Evolutionary conservation across 1,140 invertebrate genomes (phyloP), one percentile per base, ranked within the genome.

Genomic region (Coenobita brevimanus): DNA sequence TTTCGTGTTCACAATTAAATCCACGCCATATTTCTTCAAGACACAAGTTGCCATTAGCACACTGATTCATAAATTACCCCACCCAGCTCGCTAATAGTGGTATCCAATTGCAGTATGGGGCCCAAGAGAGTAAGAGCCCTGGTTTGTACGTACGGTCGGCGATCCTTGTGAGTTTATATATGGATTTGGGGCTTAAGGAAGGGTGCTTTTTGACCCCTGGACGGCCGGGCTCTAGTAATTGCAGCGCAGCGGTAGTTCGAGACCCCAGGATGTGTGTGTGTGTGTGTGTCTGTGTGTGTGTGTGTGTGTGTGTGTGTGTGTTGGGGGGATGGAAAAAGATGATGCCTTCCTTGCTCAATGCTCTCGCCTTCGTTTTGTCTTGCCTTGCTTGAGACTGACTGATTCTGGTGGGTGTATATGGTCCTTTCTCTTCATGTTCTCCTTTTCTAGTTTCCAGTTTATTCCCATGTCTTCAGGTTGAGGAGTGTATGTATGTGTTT

Each of bases 11-110:
- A 80, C 76, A 81, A 71, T 80, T 80, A 80, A 76, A 80, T 81
- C 30, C 69, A 81, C 54, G 85, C 60, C 75, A 80, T 87, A 81
- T 71, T 62, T 87, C 85, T 30, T 57, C 67, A 41, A 87, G 73
- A 81, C 79, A 71, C 71, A 87, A 87, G 85, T 71, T 71, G 67
- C 76, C 36, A 87, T 80, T 81, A 87, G 57, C 54, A 24, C 41
- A 54, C 75, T 27, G 85, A 87, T 87, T 87, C 85, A 87, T 87
- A 87, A 87, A 87, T 87, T 87, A 87, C 85, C 67, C 38, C 78
- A 80, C 67, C 30, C 41, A 79, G 67, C 6, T 81, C 54, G 85
- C 85, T 87, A 87, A 87, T 87, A 73, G 85, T 81, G 38, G 76
- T 80, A 87, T 71, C 85, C 85, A 80, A 87, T 87, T 87, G 85